Base-by-base conservation (phyloP, 2,113 vertebrate genomes). In the Haemorhous mexicanus region DNA sequence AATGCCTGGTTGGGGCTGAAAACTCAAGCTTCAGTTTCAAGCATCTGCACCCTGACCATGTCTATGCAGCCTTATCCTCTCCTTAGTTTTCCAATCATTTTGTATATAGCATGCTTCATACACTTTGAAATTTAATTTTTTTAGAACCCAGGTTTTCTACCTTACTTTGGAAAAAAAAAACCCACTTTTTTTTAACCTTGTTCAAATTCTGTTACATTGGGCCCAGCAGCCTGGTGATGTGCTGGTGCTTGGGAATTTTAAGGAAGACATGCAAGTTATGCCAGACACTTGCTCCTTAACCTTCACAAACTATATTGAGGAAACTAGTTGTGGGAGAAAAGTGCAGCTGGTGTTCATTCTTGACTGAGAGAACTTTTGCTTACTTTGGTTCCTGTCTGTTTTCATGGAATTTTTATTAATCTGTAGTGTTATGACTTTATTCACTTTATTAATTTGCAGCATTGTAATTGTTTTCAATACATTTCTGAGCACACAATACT, bases 181-280 rank as follows among this genome's bases (percentile, higher is more conserved):
- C 0, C 0, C 2, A 19, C 4, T 26, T 13, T 37, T 61, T 33
- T 47, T 16, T n/a, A 21, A 23, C 9, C 2, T 52, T 56, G 7
- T 85, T 89, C 12, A 62, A n/a, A 61, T 59, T 83, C 16, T 64
- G 6, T 53, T 61, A 15, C 3, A 1, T 63, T 50, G 12, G 33
- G 53, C 12, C 43, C 14, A 53, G 56, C 28, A 50, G 15, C 13
- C 32, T 66, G 41, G 11, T 8, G 33, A 7, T 56, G 6, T 64
- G 32, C 11, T 84, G 58, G 2, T 62, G 23, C 76, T 75, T 50
- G 73, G 78, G 63, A 83, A 61, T 80, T 80, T 69, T 43, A 37
- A 62, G 37, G 70, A 79, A 86, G 67, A 56, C 14, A 18, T 62
- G 28, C 32, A 76, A 80, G 23, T 66, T 86, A 53, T 64, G 20